phyloP scores from a whole-genome alignment of 2,797 vertebrate species.

The Syngnathus rostellatus region DNA sequence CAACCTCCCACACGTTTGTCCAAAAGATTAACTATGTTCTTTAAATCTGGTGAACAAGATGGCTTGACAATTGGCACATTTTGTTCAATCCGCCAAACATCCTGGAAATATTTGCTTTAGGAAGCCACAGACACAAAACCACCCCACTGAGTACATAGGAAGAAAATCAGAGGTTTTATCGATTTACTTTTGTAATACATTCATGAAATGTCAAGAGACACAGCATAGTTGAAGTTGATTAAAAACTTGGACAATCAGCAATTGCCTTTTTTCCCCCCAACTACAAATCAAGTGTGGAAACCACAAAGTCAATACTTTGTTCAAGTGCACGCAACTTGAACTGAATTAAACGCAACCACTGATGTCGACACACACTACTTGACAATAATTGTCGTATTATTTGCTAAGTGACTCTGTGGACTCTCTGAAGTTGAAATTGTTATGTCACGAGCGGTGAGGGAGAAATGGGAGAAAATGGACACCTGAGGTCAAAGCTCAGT shows the following conservation, averaged over 20 bases:
- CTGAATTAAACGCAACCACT: background rate
- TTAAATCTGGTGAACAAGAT: background rate
- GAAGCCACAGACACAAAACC: background rate
- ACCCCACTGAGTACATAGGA: background rate
- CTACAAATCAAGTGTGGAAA: background rate
- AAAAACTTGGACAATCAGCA: background rate
- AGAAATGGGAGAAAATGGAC: constrained; percentile 58
- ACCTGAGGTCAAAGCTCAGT: constrained; percentile 63
- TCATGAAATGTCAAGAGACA: background rate
- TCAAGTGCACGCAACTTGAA: background rate
- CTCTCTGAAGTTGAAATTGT: background rate
- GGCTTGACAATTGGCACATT: background rate
- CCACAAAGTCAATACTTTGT: background rate
- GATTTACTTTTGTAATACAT: background rate
- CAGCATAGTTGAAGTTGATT: background rate
- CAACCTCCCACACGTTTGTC: background rate
- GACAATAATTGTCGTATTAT: too few species aligned
- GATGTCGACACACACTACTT: too few species aligned
- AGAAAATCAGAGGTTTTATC: background rate
- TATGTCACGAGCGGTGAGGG: constrained; percentile 4
- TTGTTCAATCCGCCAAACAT: background rate
- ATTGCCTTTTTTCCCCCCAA: background rate
- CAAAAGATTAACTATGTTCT: background rate
- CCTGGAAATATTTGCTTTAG: background rate
- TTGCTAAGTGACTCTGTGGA: background rate